Evolutionary conservation across 2,888 invertebrate genomes (phyloP).

Genomic region (Parnassius glacialis): DNA sequence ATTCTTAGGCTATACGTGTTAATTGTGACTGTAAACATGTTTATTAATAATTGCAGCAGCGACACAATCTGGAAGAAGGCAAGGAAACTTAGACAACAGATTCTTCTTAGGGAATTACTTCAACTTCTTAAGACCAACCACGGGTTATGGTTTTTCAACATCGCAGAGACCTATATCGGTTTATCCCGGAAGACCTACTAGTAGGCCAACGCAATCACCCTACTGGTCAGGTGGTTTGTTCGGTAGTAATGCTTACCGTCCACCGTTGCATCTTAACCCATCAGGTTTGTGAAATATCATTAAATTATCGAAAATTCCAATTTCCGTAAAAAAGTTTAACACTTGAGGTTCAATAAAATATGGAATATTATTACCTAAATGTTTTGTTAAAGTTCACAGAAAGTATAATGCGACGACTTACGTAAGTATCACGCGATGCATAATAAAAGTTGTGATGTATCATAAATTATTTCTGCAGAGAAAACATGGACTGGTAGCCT

Average conservation of each 20-base stretch:
- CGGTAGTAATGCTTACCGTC: slow-evolving; percentile 54
- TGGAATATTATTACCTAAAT: no score
- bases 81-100: slow-evolving; percentile 24
- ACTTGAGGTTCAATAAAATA: no score
- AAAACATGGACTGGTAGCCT: slow-evolving; percentile 6
- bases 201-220: slow-evolving; percentile 45
- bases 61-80: slow-evolving; percentile 20
- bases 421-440: neutral
- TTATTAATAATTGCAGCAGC: slow-evolving; percentile 15
- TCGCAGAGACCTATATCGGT: slow-evolving; percentile 20
- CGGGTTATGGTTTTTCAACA: slow-evolving; percentile 6
- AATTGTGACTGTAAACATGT: neutral
- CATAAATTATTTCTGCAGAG: slow-evolving; percentile 4
- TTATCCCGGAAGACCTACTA: slow-evolving; percentile 23
- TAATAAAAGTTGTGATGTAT: neutral
- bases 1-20: no score
- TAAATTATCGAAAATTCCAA: no score
- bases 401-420: neutral
- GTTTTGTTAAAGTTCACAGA: no score
- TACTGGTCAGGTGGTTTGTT: slow-evolving; percentile 60
- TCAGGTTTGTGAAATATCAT: slow-evolving; percentile 45
- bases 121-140: slow-evolving; percentile 15
- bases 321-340: no score
- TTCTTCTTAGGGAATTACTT: slow-evolving; percentile 33
- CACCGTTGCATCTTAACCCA: slow-evolving; percentile 51